Evolutionary conservation across 1,140 invertebrate genomes (phyloP).

Genomic region (Leptestheria dahalacensis): DNA sequence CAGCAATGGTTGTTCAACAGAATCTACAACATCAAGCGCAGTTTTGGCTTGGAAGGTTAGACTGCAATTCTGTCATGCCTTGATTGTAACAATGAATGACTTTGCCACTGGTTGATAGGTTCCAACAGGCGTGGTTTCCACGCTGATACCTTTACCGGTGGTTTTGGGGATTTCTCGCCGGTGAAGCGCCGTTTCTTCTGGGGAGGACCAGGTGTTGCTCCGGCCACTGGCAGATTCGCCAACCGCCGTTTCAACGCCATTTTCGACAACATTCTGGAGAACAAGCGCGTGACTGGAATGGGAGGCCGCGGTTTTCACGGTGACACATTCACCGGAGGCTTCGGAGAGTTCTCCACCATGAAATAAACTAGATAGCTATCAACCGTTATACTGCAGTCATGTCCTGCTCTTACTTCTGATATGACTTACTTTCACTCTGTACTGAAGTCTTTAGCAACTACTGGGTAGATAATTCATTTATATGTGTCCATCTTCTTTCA

Average conservation of each 20-base stretch:
- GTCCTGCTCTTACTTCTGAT: too few relatives aligned
- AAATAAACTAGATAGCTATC: not conserved
- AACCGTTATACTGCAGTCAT: not conserved
- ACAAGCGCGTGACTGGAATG: slow-evolving; percentile 6
- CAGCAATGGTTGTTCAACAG: not conserved
- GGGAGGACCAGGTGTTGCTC: not conserved
- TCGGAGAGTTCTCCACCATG: slow-evolving; percentile 13
- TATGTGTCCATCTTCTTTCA: too few relatives aligned
- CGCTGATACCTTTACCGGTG: slow-evolving; percentile 11
- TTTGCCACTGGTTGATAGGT: too few relatives aligned
- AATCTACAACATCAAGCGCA: not conserved
- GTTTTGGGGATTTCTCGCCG: slow-evolving; percentile 8
- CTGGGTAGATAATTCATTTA: too few relatives aligned
- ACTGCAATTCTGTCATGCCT: too few relatives aligned
- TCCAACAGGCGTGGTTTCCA: slow-evolving; percentile 10
- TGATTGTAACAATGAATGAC: too few relatives aligned
- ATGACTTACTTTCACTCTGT: too few relatives aligned
- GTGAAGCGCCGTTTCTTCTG: slow-evolving; percentile 7
- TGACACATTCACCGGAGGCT: slow-evolving; percentile 12
- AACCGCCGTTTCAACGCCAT: not conserved
- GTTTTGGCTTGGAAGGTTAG: not conserved
- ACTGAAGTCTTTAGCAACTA: too few relatives aligned
- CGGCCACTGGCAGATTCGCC: not conserved
- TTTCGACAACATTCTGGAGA: slow-evolving; percentile 8
- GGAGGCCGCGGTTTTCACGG: slow-evolving; percentile 11